Evolutionary conservation across 2,797 vertebrate genomes (phyloP).

Genomic region (Alfaro cultratus): DNA sequence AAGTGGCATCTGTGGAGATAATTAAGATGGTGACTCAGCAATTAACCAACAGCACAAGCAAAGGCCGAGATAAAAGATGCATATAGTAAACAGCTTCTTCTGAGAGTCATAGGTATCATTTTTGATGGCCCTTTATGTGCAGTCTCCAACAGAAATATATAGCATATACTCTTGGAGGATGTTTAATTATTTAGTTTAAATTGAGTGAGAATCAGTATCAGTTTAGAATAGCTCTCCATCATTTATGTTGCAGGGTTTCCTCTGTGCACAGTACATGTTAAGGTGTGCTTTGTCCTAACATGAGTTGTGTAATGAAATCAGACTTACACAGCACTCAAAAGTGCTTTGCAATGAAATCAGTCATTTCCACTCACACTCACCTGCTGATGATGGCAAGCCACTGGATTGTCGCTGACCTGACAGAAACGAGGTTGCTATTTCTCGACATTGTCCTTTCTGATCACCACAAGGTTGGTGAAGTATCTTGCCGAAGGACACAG

Average conservation of each 20-base stretch:
- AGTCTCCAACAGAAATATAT: background rate
- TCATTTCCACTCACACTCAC: too few species aligned
- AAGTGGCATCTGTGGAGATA: slow-evolving; percentile 1
- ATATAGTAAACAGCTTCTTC: background rate
- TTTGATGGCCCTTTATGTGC: background rate
- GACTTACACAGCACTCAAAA: too few species aligned
- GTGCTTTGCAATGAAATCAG: too few species aligned
- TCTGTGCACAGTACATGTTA: background rate
- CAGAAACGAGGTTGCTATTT: too few species aligned
- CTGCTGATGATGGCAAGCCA: too few species aligned
- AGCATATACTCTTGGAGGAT: background rate
- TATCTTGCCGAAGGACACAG: too few species aligned
- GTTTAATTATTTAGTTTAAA: background rate
- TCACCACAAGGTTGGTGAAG: too few species aligned
- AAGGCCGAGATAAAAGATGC: background rate
- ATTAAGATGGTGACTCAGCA: background rate
- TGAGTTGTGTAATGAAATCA: background rate
- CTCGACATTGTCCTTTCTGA: too few species aligned
- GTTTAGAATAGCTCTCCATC: background rate
- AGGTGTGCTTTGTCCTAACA: background rate
- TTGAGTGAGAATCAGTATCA: background rate
- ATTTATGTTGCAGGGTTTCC: background rate
- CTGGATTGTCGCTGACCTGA: too few species aligned
- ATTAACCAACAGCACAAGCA: background rate
- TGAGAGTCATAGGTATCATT: background rate